Conservation (phyloP, 2,113 vertebrate genomes). For the Chaetops frenatus region DNA sequence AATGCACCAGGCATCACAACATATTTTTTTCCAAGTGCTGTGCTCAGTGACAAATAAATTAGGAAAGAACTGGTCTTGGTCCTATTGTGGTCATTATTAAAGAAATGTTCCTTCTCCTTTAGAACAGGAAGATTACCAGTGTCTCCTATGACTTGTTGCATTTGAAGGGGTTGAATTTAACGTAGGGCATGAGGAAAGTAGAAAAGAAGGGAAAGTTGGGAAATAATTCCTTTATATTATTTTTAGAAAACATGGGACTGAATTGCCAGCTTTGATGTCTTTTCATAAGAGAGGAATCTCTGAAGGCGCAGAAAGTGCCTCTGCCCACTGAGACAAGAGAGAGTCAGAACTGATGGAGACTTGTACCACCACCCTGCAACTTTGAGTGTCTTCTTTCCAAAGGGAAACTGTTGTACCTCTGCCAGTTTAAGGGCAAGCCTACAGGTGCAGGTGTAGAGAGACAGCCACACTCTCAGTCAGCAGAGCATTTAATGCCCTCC, state of each 20-base stretch:
- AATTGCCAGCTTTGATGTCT: background rate
- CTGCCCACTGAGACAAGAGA: background rate
- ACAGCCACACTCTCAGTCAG: background rate
- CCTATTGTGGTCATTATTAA: background rate
- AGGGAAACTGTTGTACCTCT: background rate
- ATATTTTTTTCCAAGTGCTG: background rate
- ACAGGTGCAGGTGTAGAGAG: background rate
- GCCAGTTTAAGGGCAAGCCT: background rate
- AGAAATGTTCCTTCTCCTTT: background rate
- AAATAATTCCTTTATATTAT: background rate
- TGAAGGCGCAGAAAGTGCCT: background rate
- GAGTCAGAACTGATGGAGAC: background rate
- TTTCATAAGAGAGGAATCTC: background rate
- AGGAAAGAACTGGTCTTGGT: background rate
- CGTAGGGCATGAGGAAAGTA: background rate
- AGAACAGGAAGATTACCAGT: background rate
- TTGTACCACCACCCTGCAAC: background rate
- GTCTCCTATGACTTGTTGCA: background rate
- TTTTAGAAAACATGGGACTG: background rate
- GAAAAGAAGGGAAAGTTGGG: background rate
- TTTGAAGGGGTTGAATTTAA: background rate
- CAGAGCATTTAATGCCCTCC: background rate
- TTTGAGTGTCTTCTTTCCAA: background rate
- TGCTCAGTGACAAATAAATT: fast-evolving
- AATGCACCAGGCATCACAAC: background rate